Percentiles rank a stretch among this genome's conserved stretches.
These are phyloP conservation scores for Acanthurus tractus DNA, from an alignment of 2,797 vertebrate species.

Conservation along the genomic window DNA sequence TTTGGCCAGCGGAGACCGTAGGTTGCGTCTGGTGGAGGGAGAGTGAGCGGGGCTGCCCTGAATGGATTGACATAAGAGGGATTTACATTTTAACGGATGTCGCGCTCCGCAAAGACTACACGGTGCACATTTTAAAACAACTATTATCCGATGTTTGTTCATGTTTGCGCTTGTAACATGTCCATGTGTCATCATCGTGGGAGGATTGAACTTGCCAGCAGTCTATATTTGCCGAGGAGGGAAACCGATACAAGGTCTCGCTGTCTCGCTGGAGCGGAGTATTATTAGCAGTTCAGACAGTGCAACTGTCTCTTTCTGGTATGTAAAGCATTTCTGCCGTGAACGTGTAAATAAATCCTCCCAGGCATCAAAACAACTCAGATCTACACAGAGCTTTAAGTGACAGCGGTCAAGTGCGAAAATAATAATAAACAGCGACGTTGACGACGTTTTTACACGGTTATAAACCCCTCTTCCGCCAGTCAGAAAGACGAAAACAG, in stretches of 20 bases:
- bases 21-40: conserved; percentile 80
- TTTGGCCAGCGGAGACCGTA: conserved; percentile 70
- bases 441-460: conserved; percentile 68
- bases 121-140: conserved; percentile 37
- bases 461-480: conserved; percentile 77
- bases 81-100: conserved; percentile 77
- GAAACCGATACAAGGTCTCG: conserved; percentile 82
- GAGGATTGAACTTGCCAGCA: conserved; percentile 71
- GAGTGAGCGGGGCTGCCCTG: conserved; percentile 78
- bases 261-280: conserved; percentile 82
- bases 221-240: conserved; percentile 81
- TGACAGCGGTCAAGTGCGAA: conserved; percentile 78
- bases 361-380: conserved; percentile 8
- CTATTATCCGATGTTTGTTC: conserved; percentile 28
- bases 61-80: conserved; percentile 78
- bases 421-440: conserved; percentile 54
- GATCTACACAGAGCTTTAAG: conserved; percentile 25
- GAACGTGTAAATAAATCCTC: conserved; percentile 64
- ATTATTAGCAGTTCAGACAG: conserved; percentile 87
- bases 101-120: conserved; percentile 57
- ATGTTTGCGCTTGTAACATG: conserved; percentile 57
- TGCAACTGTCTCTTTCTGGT: conserved; percentile 86
- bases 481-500: conserved; percentile 75
- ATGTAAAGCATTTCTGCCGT: conserved; percentile 86
- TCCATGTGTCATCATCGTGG: conserved; percentile 71